Percentiles rank a stretch among this genome's conserved stretches.
Conservation (phyloP, 2,797 vertebrate genomes). For the Leptodactylus fallax region DNA sequence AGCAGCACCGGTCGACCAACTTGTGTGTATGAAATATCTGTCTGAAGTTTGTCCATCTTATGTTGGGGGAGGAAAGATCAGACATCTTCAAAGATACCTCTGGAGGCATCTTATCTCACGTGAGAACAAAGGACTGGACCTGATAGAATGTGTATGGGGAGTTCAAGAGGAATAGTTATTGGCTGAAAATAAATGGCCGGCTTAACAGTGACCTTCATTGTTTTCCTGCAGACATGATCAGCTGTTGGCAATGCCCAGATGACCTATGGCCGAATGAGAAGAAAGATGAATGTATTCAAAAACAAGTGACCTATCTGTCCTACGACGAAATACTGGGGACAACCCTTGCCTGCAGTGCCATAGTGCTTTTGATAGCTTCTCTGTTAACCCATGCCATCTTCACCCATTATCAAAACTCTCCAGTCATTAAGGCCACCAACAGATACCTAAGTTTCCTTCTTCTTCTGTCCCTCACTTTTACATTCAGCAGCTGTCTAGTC, state of each 20-base stretch:
- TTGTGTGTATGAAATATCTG: too few relatives aligned
- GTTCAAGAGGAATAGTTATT: too few relatives aligned
- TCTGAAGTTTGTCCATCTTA: too few relatives aligned
- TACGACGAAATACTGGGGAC: conserved; percentile 23
- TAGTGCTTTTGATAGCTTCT: background rate
- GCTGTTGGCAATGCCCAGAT: conserved; percentile 36
- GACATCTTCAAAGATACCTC: too few relatives aligned
- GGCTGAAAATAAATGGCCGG: too few relatives aligned
- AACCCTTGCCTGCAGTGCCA: background rate
- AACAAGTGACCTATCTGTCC: conserved; percentile 14
- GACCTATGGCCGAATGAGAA: conserved; percentile 38
- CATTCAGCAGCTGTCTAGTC: conserved; percentile 31
- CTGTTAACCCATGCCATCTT: background rate
- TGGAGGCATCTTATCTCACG: too few relatives aligned
- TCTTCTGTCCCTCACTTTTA: conserved; percentile 11
- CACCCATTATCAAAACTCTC: background rate
- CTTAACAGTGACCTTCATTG: background rate
- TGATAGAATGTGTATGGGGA: too few relatives aligned
- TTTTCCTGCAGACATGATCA: conserved; percentile 3
- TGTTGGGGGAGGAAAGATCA: too few relatives aligned
- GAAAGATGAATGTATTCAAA: conserved; percentile 16
- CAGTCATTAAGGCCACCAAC: conserved; percentile 46
- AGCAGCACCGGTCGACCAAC: too few relatives aligned
- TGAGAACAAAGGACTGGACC: too few relatives aligned
- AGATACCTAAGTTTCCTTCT: conserved; percentile 34